Base-by-base conservation (phyloP, 2,888 invertebrate genomes). In the Seira ritae region DNA sequence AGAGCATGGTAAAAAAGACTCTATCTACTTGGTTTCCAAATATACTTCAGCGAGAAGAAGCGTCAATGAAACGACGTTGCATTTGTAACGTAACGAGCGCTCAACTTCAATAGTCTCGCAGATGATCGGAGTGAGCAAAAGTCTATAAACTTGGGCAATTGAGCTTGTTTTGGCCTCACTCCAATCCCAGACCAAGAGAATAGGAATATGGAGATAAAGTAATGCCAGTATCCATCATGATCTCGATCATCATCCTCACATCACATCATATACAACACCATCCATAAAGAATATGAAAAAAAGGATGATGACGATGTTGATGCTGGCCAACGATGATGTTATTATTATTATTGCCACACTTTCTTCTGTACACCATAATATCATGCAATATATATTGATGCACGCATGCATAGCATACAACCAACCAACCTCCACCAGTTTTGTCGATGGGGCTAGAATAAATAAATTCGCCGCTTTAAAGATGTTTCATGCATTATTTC, bases 141-240 rank as follows among this genome's bases (percentile, higher is more conserved):
- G 55, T 8, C 17, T 8, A 55, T 55, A n/a, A 55, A 55, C n/a
- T 55, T 12, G 55, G 55, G 17, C 55, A 15, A 17, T 12, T 55
- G 55, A 31, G 31, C 8, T 31, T 31, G 15, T 8, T 12, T 55
- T 55, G 55, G 55, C 55, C 17, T 55, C 55, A 12, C 55, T 55
- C 55, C 55, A 55, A 55, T 1, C 55, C 55, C 3, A 55, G n/a
- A 31, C 2, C 2, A 31, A 4, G 31, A 8, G 31, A 31, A 31
- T 31, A 31, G n/a, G n/a, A n/a, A n/a, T n/a, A n/a, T n/a, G n/a
- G n/a, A 42, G 55, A 55, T 55, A 55, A 17, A 55, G 55, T 55
- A 55, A 55, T 55, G 55, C 15, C 55, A 55, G 55, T 55, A 55
- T 55, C 15, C 55, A 55, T 55, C 55, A 55, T 55, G 55, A 55